These are phyloP conservation scores for Gryllus longicercus DNA, from an alignment of 2,888 invertebrate genomes.

Conservation along the genomic window DNA sequence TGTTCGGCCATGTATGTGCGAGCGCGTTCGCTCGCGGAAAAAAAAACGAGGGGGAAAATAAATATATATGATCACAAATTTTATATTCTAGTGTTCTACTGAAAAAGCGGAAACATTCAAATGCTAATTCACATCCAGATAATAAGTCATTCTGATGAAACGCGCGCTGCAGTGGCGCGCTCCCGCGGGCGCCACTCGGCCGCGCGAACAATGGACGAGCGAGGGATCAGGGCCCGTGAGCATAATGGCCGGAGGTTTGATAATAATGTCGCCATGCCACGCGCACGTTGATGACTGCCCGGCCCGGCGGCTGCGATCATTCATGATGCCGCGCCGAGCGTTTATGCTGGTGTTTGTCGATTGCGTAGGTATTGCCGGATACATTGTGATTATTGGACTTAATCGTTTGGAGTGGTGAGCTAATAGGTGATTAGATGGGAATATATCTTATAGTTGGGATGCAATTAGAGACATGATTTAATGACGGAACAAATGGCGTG, in stretches of 20 bases:
- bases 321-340: not conserved
- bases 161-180: not conserved
- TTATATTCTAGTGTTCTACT: constrained; percentile 10
- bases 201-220: not conserved
- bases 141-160: constrained; percentile 1
- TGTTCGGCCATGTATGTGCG: not conserved
- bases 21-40: not conserved
- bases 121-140: not conserved
- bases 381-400: no score
- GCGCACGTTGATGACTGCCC: not conserved
- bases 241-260: not conserved
- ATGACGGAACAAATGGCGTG: no score
- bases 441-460: no score
- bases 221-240: not conserved
- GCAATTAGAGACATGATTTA: no score
- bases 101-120: constrained; percentile 17
- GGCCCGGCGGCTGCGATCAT: not conserved
- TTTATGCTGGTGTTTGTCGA: no score
- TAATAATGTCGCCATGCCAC: not conserved
- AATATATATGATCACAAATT: constrained; percentile 17
- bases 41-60: not conserved
- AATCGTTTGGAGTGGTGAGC: no score
- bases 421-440: no score
- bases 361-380: no score
- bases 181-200: not conserved